Evolutionary conservation across 1,140 invertebrate genomes (phyloP).

Genomic region (Listronotus oregonensis): DNA sequence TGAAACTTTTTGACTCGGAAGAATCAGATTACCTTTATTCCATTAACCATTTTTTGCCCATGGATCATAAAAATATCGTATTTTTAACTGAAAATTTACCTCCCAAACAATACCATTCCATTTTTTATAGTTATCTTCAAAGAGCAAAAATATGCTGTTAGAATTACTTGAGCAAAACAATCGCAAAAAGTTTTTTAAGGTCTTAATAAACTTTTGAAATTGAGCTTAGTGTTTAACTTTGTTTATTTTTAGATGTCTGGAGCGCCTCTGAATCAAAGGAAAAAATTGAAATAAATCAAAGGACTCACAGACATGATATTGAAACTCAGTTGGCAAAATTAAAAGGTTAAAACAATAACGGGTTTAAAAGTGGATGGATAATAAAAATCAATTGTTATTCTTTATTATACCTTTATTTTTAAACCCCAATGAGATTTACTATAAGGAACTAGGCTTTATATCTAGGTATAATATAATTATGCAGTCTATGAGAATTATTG

Average conservation of each 20-base stretch:
- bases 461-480: neutral
- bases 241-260: slow-evolving; percentile 61
- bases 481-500: neutral
- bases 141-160: too few relatives aligned
- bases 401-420: slow-evolving; percentile 7
- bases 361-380: slow-evolving; percentile 10
- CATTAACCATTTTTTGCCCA: too few relatives aligned
- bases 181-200: too few relatives aligned
- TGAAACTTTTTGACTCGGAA: too few relatives aligned
- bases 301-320: slow-evolving; percentile 71
- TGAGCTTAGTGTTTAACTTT: too few relatives aligned
- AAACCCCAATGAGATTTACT: slow-evolving; percentile 2
- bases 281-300: slow-evolving; percentile 64
- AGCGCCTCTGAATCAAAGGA: slow-evolving; percentile 53
- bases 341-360: slow-evolving; percentile 57
- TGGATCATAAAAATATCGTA: too few relatives aligned
- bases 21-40: too few relatives aligned
- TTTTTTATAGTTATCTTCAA: too few relatives aligned
- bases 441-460: neutral
- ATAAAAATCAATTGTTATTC: slow-evolving; percentile 7
- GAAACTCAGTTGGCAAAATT: slow-evolving; percentile 78
- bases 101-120: too few relatives aligned
- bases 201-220: too few relatives aligned
- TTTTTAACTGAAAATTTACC: too few relatives aligned
- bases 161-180: too few relatives aligned